phyloP scores from a whole-genome alignment of 2,113 vertebrate genomes.

The Triplophysa rosa region DNA sequence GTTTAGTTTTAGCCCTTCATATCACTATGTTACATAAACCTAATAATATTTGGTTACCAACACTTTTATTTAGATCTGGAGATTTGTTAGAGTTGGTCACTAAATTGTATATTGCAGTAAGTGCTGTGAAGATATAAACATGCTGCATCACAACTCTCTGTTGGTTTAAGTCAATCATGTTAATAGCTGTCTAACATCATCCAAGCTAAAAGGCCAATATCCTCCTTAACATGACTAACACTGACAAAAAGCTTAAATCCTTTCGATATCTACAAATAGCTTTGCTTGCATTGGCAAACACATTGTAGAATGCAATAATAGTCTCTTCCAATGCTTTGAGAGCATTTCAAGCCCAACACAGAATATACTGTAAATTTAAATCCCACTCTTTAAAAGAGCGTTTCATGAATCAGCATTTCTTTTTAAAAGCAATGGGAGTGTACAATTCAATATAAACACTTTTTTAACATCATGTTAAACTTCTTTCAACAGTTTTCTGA shows the following conservation, averaged over 20 bases:
- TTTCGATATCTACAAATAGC: conserved; percentile 11
- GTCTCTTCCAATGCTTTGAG: neutral
- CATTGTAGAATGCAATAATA: neutral
- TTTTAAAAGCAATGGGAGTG: conserved; percentile 4
- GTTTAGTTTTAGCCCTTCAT: conserved; percentile 30
- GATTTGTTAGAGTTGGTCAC: conserved; percentile 15
- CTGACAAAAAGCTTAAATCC: neutral
- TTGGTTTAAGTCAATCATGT: neutral
- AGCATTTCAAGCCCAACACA: neutral
- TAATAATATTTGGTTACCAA: neutral
- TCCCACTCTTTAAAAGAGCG: neutral
- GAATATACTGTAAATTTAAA: neutral
- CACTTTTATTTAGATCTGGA: neutral
- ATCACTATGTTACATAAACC: neutral
- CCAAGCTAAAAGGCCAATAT: neutral
- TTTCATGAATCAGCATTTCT: conserved; percentile 12
- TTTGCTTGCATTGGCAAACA: conserved; percentile 10
- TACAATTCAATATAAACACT: neutral
- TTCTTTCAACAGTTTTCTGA: neutral
- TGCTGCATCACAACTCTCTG: neutral
- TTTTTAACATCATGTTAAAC: neutral
- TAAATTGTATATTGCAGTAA: conserved; percentile 13
- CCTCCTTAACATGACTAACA: neutral
- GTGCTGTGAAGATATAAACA: neutral
- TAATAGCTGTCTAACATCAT: neutral